Evolutionary conservation across 1,140 invertebrate genomes (phyloP).

Genomic region (Atta colombica): DNA sequence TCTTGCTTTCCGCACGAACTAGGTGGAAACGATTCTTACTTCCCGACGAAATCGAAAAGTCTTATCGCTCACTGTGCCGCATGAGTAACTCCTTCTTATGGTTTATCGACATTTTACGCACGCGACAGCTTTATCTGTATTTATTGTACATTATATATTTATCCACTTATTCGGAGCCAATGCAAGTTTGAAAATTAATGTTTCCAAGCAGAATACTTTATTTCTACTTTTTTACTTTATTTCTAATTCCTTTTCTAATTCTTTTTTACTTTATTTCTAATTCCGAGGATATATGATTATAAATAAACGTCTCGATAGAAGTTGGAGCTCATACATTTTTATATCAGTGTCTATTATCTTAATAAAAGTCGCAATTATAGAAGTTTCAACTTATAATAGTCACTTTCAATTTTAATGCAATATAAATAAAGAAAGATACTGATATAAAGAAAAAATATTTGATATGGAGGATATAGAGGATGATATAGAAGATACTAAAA

Average conservation of each 20-base stretch:
- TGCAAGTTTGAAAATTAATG: background rate
- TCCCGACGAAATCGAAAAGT: constrained; percentile 53
- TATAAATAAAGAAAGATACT: background rate
- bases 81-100: constrained; percentile 50
- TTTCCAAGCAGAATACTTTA: background rate
- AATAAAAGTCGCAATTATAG: background rate
- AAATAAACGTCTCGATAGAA: background rate
- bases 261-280: background rate
- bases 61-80: constrained; percentile 59
- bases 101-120: constrained; percentile 5
- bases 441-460: background rate
- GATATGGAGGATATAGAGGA: background rate
- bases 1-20: background rate
- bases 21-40: constrained; percentile 51
- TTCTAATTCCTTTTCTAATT: too few relatives aligned
- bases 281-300: too few relatives aligned
- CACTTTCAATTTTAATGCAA: background rate
- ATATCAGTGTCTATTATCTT: background rate
- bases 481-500: background rate
- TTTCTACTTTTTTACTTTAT: too few relatives aligned
- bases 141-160: constrained; percentile 4
- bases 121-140: background rate
- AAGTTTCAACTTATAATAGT: background rate
- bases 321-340: background rate
- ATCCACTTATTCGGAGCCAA: background rate